Conservation (phyloP, 64 coral and sea anemone genomes). For the Anthopleura sola region DNA sequence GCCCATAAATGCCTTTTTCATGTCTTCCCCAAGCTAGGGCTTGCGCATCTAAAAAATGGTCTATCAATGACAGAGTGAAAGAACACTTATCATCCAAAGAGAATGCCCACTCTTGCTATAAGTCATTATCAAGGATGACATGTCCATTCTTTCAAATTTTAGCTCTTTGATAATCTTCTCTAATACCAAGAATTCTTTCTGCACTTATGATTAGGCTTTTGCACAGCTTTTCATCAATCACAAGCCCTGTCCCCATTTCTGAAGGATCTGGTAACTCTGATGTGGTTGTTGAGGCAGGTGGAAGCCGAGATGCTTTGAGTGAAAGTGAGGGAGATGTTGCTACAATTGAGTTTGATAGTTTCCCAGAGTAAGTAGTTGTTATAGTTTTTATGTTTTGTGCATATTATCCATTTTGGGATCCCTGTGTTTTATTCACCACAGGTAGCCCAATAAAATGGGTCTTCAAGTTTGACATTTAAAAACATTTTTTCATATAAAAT, state of each 20-base stretch:
- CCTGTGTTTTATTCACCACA: background rate
- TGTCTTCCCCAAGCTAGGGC: too few relatives aligned
- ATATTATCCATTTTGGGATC: background rate
- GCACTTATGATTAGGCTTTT: background rate
- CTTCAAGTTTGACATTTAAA: background rate
- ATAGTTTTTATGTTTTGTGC: too few relatives aligned
- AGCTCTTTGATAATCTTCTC: too few relatives aligned
- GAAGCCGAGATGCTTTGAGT: constrained; percentile 41
- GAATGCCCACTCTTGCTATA: too few relatives aligned
- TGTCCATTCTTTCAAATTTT: too few relatives aligned
- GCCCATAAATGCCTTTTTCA: too few relatives aligned
- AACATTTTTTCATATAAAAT: background rate
- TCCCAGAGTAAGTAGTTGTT: constrained; percentile 34
- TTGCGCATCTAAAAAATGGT: too few relatives aligned
- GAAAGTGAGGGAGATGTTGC: constrained; percentile 42
- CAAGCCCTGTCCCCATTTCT: constrained; percentile 18
- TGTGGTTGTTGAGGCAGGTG: constrained; percentile 46
- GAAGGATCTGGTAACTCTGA: constrained; percentile 35
- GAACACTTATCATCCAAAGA: too few relatives aligned
- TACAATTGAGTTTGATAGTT: constrained; percentile 45
- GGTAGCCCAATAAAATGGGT: background rate
- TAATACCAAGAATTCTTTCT: background rate
- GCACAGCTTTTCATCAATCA: constrained; percentile 24
- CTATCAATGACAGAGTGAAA: too few relatives aligned
- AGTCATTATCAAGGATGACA: too few relatives aligned